Conservation (phyloP, 1,140 invertebrate genomes). For the Dermatophagoides farinae region DNA sequence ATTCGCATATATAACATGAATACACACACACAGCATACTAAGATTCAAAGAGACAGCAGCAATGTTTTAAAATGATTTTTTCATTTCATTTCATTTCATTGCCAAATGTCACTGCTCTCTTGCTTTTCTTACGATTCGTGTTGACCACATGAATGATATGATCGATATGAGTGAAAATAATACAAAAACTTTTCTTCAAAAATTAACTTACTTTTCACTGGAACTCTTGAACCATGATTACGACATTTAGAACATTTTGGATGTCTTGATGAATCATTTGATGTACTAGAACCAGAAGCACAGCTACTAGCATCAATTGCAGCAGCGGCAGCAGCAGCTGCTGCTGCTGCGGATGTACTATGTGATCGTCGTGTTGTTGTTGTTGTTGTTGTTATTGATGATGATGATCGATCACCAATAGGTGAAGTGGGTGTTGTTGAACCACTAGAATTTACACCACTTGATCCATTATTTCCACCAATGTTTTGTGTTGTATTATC, state of each 20-base stretch:
- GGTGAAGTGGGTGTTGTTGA: neutral
- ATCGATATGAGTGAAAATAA: no score
- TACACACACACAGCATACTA: no score
- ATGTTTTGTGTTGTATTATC: neutral
- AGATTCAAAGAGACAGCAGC: no score
- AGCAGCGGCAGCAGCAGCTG: neutral
- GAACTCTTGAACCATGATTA: slow-evolving; percentile 48
- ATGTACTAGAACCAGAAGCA: neutral
- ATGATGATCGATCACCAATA: neutral
- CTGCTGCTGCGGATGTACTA: neutral
- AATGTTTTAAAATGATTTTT: no score
- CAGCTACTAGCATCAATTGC: neutral
- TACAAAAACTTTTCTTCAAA: no score
- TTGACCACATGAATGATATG: no score
- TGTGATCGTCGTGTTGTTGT: no score
- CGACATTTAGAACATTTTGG: slow-evolving; percentile 87
- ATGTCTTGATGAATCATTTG: slow-evolving; percentile 4
- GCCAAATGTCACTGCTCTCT: no score
- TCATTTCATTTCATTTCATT: no score
- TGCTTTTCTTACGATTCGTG: no score
- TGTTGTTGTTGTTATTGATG: neutral
- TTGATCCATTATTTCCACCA: neutral
- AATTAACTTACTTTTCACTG: slow-evolving; percentile 8
- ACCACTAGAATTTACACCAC: neutral
- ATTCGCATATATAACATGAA: no score